These are phyloP conservation scores for Takifugu ocellatus DNA, from an alignment of 2,797 vertebrate genomes.

Conservation along the genomic window DNA sequence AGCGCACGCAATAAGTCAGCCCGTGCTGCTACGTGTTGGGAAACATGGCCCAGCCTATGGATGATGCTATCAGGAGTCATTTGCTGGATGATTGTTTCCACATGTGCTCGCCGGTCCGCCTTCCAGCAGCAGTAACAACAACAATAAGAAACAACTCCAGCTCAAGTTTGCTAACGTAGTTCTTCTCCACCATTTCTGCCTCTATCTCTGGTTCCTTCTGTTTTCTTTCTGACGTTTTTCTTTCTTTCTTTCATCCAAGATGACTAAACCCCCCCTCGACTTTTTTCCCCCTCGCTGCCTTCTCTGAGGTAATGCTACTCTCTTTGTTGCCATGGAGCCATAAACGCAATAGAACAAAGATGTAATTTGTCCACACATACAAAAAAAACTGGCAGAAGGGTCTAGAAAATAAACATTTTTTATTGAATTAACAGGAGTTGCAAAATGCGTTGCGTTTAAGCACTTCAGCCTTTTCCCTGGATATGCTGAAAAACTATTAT, in stretches of 20 bases:
- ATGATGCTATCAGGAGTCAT: conserved; percentile 78
- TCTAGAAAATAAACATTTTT: neutral
- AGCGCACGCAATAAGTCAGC: conserved; percentile 13
- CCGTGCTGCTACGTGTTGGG: conserved; percentile 27
- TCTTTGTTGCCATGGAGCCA: conserved; percentile 8
- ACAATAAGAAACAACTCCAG: conserved; percentile 66
- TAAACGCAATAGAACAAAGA: conserved; percentile 26
- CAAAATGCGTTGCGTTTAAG: conserved; percentile 3
- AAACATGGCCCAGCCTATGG: conserved; percentile 55
- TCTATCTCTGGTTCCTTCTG: conserved; percentile 7
- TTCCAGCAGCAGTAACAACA: conserved; percentile 64
- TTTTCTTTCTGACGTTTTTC: conserved; percentile 2
- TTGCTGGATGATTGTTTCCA: conserved; percentile 77
- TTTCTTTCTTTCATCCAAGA: neutral
- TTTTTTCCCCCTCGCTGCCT: conserved; percentile 30
- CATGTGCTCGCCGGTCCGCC: conserved; percentile 61
- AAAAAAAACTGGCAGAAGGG: conserved; percentile 3
- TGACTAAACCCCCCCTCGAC: conserved; percentile 1
- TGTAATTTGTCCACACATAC: conserved; percentile 19
- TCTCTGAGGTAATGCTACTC: conserved; percentile 18
- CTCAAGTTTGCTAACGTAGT: conserved; percentile 29
- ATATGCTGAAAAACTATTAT: neutral
- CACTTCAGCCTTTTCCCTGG: conserved; percentile 3
- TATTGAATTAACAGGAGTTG: neutral
- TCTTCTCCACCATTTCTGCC: conserved; percentile 41